Evolutionary conservation across 2,113 vertebrate genomes (phyloP).

Genomic region (Apus apus): DNA sequence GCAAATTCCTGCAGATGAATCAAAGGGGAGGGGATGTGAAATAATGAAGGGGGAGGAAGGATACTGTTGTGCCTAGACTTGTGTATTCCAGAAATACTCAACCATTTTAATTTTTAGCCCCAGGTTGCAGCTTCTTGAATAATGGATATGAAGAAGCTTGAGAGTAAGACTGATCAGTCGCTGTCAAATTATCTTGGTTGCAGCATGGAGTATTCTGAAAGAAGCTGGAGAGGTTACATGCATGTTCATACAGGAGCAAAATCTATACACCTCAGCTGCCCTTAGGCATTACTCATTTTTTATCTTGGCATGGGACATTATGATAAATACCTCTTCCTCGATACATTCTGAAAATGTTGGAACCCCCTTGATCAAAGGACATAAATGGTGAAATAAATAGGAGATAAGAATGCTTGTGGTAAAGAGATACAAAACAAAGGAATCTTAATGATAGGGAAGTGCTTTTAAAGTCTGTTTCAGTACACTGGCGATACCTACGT

Average conservation of each 20-base stretch:
- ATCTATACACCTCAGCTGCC: neutral
- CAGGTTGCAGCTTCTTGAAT: neutral
- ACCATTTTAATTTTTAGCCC: neutral
- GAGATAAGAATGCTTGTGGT: neutral
- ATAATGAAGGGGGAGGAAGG: neutral
- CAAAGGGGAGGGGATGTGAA: neutral
- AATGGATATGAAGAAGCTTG: neutral
- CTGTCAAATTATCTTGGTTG: neutral
- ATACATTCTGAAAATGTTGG: neutral
- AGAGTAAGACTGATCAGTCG: neutral
- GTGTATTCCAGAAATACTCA: neutral
- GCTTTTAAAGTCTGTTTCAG: neutral
- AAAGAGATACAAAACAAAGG: neutral
- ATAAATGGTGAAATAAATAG: neutral
- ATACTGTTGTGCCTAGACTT: neutral
- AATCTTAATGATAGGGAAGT: neutral
- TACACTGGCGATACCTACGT: neutral
- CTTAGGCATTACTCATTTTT: neutral
- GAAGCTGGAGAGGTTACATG: neutral
- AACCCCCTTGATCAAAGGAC: neutral
- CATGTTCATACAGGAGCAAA: neutral
- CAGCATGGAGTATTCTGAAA: neutral
- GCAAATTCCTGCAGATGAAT: neutral
- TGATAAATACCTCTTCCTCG: neutral
- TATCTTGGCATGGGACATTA: neutral